phyloP scores from a whole-genome alignment of 2,113 vertebrate genomes.

The Micromys minutus region DNA sequence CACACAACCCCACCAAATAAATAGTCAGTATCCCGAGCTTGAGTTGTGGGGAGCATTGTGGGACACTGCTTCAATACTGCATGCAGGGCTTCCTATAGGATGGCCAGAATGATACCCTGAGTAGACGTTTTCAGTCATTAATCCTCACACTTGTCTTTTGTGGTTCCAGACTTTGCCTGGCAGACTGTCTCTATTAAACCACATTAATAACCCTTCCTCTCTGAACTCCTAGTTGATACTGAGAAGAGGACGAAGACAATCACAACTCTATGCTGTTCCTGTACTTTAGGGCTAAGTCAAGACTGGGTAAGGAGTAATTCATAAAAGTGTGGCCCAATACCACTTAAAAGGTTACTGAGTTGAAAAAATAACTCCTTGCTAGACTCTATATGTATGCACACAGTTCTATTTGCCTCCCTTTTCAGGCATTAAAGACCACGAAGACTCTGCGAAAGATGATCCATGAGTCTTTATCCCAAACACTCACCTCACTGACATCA shows the following conservation, averaged over 20 bases:
- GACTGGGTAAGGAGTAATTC: constrained; percentile 94
- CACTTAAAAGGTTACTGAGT: background rate
- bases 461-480: constrained; percentile 93
- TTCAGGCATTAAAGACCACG: constrained; percentile 80
- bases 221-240: constrained; percentile 93
- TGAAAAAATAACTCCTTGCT: background rate
- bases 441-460: constrained; percentile 90
- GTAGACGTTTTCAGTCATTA: constrained; percentile 94
- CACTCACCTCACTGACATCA: constrained; percentile 86
- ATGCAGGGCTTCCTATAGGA: constrained; percentile 90
- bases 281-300: constrained; percentile 95
- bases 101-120: constrained; percentile 67
- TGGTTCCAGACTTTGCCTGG: constrained; percentile 96
- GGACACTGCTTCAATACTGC: constrained; percentile 94
- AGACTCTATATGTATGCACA: background rate
- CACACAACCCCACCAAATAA: constrained; percentile 94
- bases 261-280: constrained; percentile 94
- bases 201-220: constrained; percentile 93
- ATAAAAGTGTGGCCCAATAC: background rate
- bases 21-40: constrained; percentile 93
- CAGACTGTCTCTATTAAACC: constrained; percentile 95
- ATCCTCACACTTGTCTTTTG: constrained; percentile 96
- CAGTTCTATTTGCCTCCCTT: background rate
- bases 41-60: constrained; percentile 93
- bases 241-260: constrained; percentile 92